Percentiles rank a stretch among this genome's conserved stretches.
Conservation (phyloP, 2,113 vertebrate species). For the Pseudonaja textilis region DNA sequence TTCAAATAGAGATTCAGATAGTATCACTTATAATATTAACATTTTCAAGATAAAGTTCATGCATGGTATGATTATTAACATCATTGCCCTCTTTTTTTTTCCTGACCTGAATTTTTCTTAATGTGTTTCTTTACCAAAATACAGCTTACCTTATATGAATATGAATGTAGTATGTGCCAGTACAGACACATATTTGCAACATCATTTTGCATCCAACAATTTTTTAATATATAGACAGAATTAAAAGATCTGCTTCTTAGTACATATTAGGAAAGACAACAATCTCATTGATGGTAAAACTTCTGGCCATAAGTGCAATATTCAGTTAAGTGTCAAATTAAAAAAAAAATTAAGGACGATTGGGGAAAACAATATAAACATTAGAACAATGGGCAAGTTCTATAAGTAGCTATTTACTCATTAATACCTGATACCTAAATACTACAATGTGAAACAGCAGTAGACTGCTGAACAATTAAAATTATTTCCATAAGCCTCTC, state of each 20-base stretch:
- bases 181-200: neutral
- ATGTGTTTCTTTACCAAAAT: neutral
- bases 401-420: slow-evolving; percentile 63
- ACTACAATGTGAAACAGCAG: slow-evolving; percentile 70
- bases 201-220: slow-evolving; percentile 20
- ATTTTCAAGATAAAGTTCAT: slow-evolving; percentile 4
- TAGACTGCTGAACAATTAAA: slow-evolving; percentile 77
- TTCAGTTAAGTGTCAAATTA: neutral
- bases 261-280: slow-evolving; percentile 2
- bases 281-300: neutral
- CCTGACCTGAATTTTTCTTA: neutral
- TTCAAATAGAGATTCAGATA: slow-evolving; percentile 12
- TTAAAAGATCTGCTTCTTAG: neutral
- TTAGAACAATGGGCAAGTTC: slow-evolving; percentile 47
- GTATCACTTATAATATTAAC: slow-evolving; percentile 17
- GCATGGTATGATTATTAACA: neutral
- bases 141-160: neutral
- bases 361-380: slow-evolving; percentile 29
- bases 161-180: neutral
- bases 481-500: slow-evolving; percentile 76
- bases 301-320: slow-evolving; percentile 15
- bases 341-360: neutral
- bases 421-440: slow-evolving; percentile 59
- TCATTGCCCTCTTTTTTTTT: slow-evolving; percentile 8
- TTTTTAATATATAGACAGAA: neutral